phyloP scores from a whole-genome alignment of 1,140 invertebrate genomes.

The Neotoxoptera formosana region DNA sequence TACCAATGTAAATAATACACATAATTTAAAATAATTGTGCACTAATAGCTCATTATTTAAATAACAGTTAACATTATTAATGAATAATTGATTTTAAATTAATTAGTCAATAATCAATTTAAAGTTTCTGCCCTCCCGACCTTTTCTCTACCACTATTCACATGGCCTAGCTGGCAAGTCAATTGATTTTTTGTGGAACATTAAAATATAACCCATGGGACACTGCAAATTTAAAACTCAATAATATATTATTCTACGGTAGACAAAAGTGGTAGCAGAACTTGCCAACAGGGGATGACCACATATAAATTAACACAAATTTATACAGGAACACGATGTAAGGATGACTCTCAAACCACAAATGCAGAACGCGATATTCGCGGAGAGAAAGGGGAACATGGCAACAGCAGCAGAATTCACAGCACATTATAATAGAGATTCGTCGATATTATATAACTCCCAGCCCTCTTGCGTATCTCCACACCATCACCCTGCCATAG shows the following conservation, averaged over 20 bases:
- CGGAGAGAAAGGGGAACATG: background rate
- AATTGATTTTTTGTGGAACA: background rate
- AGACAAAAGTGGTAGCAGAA: background rate
- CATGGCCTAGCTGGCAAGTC: background rate
- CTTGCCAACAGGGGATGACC: background rate
- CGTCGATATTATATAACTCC: conserved; percentile 24
- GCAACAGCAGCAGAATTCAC: background rate
- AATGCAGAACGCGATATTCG: background rate
- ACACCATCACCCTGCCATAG: background rate
- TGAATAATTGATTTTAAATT: conserved; percentile 1
- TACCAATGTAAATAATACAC: background rate
- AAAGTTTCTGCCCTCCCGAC: background rate
- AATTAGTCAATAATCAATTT: background rate
- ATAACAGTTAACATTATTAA: background rate
- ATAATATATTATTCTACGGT: background rate
- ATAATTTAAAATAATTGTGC: background rate
- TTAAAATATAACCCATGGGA: background rate
- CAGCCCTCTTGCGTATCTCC: background rate
- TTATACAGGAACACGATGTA: background rate
- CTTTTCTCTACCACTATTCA: background rate
- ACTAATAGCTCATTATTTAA: background rate
- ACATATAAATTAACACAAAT: background rate
- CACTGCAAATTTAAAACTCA: background rate
- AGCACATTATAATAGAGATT: conserved; percentile 9
- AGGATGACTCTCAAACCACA: background rate